These are phyloP conservation scores for Trematomus loennbergii DNA, from an alignment of 2,113 vertebrate genomes.

Conservation along the genomic window DNA sequence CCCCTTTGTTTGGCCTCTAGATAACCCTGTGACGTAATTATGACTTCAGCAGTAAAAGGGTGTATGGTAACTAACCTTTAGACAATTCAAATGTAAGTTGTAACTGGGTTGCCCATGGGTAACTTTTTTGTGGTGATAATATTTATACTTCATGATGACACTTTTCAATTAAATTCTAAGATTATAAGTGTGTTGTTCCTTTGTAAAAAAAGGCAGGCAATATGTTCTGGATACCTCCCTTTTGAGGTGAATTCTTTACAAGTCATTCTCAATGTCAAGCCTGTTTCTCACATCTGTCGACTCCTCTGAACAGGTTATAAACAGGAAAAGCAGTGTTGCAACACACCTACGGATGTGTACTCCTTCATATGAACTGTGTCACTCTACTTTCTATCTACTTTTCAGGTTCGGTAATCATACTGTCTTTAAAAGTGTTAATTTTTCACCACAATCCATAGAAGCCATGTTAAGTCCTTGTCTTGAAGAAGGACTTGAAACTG, in stretches of 20 bases:
- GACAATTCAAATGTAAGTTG: too few relatives aligned
- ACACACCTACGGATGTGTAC: not conserved
- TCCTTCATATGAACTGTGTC: not conserved
- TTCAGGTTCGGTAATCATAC: too few relatives aligned
- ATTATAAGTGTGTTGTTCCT: not conserved
- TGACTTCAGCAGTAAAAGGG: too few relatives aligned
- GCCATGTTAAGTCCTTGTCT: not conserved
- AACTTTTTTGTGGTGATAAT: not conserved
- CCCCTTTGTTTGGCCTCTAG: too few relatives aligned
- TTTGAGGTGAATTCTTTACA: not conserved
- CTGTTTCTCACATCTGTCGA: too few relatives aligned
- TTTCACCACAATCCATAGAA: too few relatives aligned
- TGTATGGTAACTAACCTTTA: too few relatives aligned
- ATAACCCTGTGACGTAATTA: too few relatives aligned
- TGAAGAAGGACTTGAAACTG: not conserved
- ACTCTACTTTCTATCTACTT: not conserved
- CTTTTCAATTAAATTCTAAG: not conserved
- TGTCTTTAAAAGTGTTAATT: not conserved
- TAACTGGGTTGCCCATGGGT: too few relatives aligned
- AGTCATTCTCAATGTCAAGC: too few relatives aligned
- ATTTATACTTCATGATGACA: not conserved
- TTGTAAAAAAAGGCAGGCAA: not conserved
- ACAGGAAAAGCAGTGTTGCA: slow-evolving; percentile 13
- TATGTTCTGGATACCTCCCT: not conserved
- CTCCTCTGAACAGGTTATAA: not conserved